A percentile compares a stretch with the other conserved stretches of the same genome.
Evolutionary conservation across 2,113 vertebrate genomes (phyloP).

Genomic region (Manacus vitellinus): DNA sequence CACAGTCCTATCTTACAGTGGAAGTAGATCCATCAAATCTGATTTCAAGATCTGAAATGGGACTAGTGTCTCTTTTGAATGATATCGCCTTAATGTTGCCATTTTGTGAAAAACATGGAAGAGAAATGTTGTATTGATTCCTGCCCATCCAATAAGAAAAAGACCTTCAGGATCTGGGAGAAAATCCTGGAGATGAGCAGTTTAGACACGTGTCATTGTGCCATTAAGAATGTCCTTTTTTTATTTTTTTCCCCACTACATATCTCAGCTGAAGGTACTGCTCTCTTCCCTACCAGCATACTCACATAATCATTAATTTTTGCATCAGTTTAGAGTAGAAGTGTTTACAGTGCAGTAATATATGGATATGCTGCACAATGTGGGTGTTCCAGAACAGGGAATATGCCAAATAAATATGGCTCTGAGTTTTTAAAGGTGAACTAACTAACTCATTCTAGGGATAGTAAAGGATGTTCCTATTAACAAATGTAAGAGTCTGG

Average conservation of each 20-base stretch:
- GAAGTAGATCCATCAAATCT: neutral
- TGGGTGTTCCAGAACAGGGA: neutral
- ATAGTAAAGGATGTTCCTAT: neutral
- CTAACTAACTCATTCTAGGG: neutral
- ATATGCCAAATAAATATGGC: neutral
- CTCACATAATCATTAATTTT: neutral
- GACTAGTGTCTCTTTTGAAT: neutral
- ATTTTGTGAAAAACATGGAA: neutral
- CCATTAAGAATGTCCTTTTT: neutral
- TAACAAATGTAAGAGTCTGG: neutral
- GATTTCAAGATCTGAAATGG: neutral
- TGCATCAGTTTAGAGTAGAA: neutral
- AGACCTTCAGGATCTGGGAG: neutral
- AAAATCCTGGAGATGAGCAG: neutral
- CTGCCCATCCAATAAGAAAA: neutral
- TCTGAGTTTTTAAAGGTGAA: neutral
- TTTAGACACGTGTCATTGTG: fast-evolving
- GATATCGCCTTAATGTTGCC: neutral
- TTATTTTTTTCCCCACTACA: neutral
- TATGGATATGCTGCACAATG: neutral
- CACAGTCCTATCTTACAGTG: neutral
- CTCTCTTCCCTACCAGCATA: neutral
- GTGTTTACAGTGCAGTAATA: neutral
- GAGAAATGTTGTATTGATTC: neutral
- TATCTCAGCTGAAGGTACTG: neutral